Conservation (phyloP, 2,113 vertebrate species). For the Tor tambroides region DNA sequence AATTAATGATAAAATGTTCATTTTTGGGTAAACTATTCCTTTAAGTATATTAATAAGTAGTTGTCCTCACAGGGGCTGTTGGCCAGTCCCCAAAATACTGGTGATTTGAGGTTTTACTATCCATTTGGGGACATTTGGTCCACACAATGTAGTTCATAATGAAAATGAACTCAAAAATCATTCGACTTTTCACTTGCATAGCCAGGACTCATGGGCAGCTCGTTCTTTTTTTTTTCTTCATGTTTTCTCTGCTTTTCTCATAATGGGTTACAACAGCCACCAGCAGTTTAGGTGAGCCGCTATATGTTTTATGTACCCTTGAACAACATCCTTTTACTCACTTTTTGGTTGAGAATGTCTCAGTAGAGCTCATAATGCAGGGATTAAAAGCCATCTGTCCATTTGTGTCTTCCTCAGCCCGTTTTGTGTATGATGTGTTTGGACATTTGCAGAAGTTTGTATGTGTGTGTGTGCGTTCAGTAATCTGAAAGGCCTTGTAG, state of each 20-base stretch:
- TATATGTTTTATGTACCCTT: not conserved
- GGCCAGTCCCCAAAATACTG: not conserved
- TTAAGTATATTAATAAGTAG: too few relatives aligned
- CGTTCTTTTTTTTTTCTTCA: not conserved
- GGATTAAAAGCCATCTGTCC: not conserved
- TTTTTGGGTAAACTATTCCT: too few relatives aligned
- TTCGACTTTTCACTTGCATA: not conserved
- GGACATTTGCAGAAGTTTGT: not conserved
- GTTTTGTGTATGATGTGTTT: conserved; percentile 1
- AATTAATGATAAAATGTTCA: too few relatives aligned
- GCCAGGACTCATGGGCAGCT: not conserved
- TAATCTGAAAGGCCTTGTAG: conserved; percentile 48
- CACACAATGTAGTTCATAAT: too few relatives aligned
- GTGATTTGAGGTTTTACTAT: not conserved
- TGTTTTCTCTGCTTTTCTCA: conserved; percentile 6
- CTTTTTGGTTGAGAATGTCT: not conserved
- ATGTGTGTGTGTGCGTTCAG: not conserved
- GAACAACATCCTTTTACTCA: not conserved
- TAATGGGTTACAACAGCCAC: conserved; percentile 4
- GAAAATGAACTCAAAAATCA: not conserved
- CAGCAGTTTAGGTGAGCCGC: not conserved
- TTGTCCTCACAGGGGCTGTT: too few relatives aligned
- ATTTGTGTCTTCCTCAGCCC: not conserved
- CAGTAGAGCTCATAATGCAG: not conserved
- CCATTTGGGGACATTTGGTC: not conserved